A percentile compares a stretch with the other conserved stretches of the same genome.
phyloP scores from a whole-genome alignment of 2,888 invertebrate species.

The Andrena fulva region DNA sequence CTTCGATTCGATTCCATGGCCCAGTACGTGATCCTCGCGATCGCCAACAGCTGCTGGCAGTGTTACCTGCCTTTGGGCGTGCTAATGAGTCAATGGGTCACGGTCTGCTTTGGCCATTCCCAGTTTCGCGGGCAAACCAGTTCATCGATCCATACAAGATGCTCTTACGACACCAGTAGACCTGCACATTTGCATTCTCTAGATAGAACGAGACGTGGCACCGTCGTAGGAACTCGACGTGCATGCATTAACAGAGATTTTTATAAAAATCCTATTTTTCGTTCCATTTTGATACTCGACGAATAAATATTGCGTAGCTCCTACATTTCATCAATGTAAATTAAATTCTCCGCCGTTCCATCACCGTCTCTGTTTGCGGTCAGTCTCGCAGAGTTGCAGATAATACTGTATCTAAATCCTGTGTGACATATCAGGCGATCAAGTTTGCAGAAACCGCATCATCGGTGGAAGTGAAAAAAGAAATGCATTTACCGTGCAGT shows the following conservation, averaged over 20 bases:
- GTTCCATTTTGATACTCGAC: background rate
- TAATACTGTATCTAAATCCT: background rate
- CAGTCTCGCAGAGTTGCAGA: background rate
- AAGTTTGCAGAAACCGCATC: background rate
- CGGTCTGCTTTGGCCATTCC: constrained; percentile 50
- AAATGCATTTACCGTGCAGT: background rate
- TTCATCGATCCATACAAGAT: constrained; percentile 51
- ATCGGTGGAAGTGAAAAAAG: background rate
- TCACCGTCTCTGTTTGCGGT: background rate
- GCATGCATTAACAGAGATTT: background rate
- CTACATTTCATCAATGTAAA: background rate
- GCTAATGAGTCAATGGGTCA: constrained; percentile 61
- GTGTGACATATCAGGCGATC: background rate
- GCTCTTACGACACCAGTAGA: constrained; percentile 31
- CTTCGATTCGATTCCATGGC: constrained; percentile 24
- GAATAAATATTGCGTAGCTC: background rate
- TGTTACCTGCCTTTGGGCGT: constrained; percentile 44
- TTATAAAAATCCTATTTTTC: background rate
- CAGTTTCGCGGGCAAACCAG: constrained; percentile 37
- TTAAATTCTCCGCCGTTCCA: background rate
- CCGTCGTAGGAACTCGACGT: background rate
- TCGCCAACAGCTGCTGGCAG: constrained; percentile 52
- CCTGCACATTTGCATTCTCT: background rate
- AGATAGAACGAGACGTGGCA: background rate
- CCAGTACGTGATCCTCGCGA: constrained; percentile 40